Base-by-base conservation (phyloP, 2,113 vertebrate genomes). In the Meriones unguiculatus region DNA sequence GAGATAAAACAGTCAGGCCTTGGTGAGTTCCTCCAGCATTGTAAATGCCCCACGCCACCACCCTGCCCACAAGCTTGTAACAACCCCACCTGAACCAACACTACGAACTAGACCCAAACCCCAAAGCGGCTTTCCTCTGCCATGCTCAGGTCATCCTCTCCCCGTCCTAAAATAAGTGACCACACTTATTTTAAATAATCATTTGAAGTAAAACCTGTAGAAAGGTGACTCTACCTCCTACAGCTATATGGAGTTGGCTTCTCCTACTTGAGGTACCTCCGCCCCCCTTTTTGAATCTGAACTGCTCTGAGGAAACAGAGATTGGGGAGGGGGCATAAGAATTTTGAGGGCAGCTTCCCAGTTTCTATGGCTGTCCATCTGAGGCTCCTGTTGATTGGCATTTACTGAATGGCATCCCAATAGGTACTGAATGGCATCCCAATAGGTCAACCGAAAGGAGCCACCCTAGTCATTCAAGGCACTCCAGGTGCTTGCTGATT, bases 1-100 rank as follows among this genome's bases (percentile, higher is more conserved):
- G 97, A 98, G 95, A 96, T 18, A 97, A 98, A 97, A 70, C 50
- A 93, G 90, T 9, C 41, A 62, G 50, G 13, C 7, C 17, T 73
- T 38, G 69, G 52, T 98, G 89, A 96, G 87, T 91, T 52, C 50
- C 38, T 0, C 22, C 0, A 1, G 13, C 30, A 5, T 6, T 50
- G 5, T 0, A 1, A 52, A 41, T 2, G 35, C 64, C 32, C 25
- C 5, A 11, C 3, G 0, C 20, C 62, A 25, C 32, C 20, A 14
- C 46, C 32, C 64, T n/a, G 46, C 18, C 85, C 22, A 22, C 14
- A 10, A 6, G 4, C 28, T 18, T 8, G 18, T 5, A 28, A 17
- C 25, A n/a, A 25, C n/a, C 52, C 25, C 50, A 38, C 67, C 15
- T 30, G 12, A 18, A 46, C 35, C 22, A 25, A 77, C 7, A 13